phyloP scores from a whole-genome alignment of 92 coral and sea anemone genomes.

The Heteractis magnifica region DNA sequence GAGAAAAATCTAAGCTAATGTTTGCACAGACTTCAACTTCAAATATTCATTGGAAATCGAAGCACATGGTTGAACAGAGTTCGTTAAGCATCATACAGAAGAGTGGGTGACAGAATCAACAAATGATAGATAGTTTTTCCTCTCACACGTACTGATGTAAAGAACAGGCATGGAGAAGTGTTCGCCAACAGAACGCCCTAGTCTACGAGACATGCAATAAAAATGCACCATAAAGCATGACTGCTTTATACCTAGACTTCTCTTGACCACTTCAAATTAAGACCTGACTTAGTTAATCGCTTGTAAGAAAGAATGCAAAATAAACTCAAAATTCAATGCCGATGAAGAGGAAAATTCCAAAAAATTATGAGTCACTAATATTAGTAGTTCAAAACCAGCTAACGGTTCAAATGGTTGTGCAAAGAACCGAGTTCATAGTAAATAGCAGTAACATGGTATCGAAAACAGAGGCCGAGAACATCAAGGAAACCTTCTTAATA shows the following conservation, averaged over 20 bases:
- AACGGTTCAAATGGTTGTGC: not conserved
- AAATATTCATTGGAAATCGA: not conserved
- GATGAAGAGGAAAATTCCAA: not conserved
- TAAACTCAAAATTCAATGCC: not conserved
- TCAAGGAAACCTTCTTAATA: not conserved
- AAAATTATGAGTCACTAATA: not conserved
- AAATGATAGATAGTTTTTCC: constrained; percentile 5
- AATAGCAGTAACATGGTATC: constrained; percentile 20
- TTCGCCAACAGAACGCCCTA: constrained; percentile 8
- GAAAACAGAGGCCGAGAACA: constrained; percentile 14
- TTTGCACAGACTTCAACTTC: not conserved
- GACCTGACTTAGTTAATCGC: not conserved
- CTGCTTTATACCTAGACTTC: not conserved
- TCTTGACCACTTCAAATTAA: constrained; percentile 2
- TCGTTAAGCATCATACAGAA: constrained; percentile 1
- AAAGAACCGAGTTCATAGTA: not conserved
- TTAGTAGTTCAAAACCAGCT: not conserved
- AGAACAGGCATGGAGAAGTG: constrained; percentile 9
- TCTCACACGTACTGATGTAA: not conserved
- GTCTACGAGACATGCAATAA: constrained; percentile 9
- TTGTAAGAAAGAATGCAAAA: not conserved
- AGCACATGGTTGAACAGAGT: constrained; percentile 28
- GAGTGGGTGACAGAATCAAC: not conserved
- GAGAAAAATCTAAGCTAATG: not conserved
- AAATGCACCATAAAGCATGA: constrained; percentile 3